Evolutionary conservation across 2,797 vertebrate genomes (phyloP).

Genomic region (Xenops minutus): DNA sequence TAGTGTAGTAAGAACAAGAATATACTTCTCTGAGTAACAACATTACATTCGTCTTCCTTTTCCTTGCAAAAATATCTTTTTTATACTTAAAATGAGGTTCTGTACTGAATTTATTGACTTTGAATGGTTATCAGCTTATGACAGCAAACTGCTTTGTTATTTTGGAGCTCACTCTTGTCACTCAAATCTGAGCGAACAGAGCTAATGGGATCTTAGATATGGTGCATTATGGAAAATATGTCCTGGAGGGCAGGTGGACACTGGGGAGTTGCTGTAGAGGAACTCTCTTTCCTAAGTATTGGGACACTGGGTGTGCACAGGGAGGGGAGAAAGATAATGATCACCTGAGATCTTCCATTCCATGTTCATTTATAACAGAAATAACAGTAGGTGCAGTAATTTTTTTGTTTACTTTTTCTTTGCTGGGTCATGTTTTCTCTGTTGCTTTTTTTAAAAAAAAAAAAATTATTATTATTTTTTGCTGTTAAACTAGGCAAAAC

Average conservation of each 20-base stretch:
- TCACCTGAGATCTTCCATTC: background rate
- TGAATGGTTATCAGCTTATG: background rate
- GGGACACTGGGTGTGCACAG: rapidly evolving
- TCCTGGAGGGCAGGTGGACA: background rate
- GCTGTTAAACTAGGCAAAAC: background rate
- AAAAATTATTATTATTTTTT: too few relatives aligned
- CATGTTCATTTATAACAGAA: background rate
- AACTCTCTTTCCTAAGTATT: background rate
- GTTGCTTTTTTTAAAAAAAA: background rate
- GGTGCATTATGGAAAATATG: background rate
- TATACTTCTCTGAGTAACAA: background rate
- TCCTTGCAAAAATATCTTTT: background rate
- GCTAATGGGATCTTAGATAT: background rate
- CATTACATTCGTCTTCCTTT: background rate
- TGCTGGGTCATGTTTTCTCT: background rate
- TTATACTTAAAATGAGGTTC: background rate
- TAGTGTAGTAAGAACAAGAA: background rate
- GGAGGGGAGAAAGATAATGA: background rate
- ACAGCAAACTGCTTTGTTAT: background rate
- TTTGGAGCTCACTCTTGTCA: background rate
- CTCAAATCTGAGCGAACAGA: background rate
- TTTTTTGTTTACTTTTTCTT: background rate
- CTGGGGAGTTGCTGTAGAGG: background rate
- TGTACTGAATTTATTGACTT: background rate
- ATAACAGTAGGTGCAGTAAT: background rate